Conservation (phyloP, 2,797 vertebrate genomes). For the Argya squamiceps region DNA sequence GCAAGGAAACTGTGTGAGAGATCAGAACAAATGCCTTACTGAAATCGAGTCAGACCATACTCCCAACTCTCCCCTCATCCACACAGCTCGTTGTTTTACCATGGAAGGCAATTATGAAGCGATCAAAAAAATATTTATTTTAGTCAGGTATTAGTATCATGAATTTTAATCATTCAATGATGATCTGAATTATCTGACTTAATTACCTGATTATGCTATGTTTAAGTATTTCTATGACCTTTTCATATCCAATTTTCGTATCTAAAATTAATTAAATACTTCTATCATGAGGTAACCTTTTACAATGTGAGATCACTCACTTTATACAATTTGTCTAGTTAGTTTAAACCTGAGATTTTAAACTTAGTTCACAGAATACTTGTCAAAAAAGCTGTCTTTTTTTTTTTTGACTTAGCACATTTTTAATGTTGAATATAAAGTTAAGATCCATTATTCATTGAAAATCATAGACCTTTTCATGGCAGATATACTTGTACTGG, state of each 20-base stretch:
- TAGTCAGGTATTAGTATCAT: conserved; percentile 31
- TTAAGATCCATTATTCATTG: neutral
- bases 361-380: neutral
- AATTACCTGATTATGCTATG: conserved; percentile 45
- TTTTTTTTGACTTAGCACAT: neutral
- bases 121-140: conserved; percentile 48
- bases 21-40: neutral
- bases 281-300: conserved; percentile 20
- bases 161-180: conserved; percentile 50
- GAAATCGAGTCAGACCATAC: neutral
- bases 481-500: neutral
- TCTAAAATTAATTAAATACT: conserved; percentile 14
- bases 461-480: neutral
- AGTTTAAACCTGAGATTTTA: conserved; percentile 2
- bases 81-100: neutral
- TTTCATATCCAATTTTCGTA: conserved; percentile 39
- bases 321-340: neutral
- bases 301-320: neutral
- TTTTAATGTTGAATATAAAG: neutral
- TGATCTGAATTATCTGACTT: conserved; percentile 44
- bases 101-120: neutral
- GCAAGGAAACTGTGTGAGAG: neutral
- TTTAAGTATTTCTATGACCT: conserved; percentile 51
- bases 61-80: neutral
- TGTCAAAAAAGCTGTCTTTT: neutral